Evolutionary conservation across 2,888 invertebrate species (phyloP).

Genomic region (Erebia palarica): DNA sequence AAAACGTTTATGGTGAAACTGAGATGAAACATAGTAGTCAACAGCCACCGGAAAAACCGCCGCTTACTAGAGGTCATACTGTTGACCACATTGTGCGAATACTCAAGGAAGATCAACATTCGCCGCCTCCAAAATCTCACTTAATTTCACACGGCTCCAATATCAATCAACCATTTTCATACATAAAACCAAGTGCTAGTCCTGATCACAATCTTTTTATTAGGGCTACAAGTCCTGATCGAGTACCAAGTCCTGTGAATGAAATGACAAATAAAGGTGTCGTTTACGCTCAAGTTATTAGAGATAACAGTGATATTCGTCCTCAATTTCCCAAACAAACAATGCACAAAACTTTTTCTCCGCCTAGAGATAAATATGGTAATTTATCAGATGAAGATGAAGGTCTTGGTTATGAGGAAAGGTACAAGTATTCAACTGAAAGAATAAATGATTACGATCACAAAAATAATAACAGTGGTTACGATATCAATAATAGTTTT

Average conservation of each 20-base stretch:
- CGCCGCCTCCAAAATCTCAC: constrained; percentile 85
- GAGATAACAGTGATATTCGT: constrained; percentile 63
- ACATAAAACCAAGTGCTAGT: constrained; percentile 84
- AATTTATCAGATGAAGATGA: constrained; percentile 90
- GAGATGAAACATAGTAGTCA: constrained; percentile 89
- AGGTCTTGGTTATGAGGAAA: constrained; percentile 88
- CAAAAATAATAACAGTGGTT: constrained; percentile 73
- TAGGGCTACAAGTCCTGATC: constrained; percentile 74
- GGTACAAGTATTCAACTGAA: constrained; percentile 64
- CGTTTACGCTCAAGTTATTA: constrained; percentile 90
- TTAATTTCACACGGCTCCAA: constrained; percentile 85
- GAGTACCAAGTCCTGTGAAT: constrained; percentile 72
- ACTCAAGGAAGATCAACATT: constrained; percentile 86
- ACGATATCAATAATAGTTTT: constrained; percentile 66
- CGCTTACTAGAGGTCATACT: constrained; percentile 87
- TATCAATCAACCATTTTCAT: constrained; percentile 91
- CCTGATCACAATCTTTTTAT: constrained; percentile 74
- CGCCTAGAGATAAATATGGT: constrained; percentile 73
- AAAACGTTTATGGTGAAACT: constrained; percentile 75
- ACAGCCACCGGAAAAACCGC: constrained; percentile 85
- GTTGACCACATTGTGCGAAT: constrained; percentile 90
- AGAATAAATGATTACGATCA: constrained; percentile 72
- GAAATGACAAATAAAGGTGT: constrained; percentile 83
- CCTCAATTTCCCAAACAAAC: constrained; percentile 69
- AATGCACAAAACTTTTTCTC: constrained; percentile 77